Evolutionary conservation across 1,140 invertebrate genomes (phyloP).

Genomic region (Mizuhopecten yessoensis): DNA sequence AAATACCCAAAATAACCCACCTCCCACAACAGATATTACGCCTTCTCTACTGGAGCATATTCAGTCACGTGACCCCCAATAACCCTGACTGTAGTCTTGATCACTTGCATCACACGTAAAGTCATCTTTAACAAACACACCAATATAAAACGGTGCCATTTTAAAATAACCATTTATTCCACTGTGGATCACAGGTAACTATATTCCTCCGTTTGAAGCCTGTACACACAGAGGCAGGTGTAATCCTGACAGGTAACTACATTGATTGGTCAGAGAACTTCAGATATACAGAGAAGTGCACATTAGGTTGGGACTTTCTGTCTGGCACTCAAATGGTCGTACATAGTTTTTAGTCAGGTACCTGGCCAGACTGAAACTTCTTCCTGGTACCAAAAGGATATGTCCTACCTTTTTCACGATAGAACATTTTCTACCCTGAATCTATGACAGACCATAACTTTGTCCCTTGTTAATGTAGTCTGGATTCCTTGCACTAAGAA

Average conservation of each 20-base stretch:
- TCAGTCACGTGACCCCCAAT: background rate
- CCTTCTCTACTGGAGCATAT: background rate
- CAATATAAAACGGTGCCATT: background rate
- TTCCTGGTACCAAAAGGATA: background rate
- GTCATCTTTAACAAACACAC: background rate
- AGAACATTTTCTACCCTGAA: background rate
- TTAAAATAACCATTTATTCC: slow-evolving; percentile 7
- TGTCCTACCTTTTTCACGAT: background rate
- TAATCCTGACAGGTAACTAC: too few species aligned
- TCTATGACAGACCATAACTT: background rate
- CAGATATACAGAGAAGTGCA: background rate
- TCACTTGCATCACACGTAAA: background rate
- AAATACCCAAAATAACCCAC: background rate
- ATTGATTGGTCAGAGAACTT: background rate
- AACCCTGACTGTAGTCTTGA: background rate
- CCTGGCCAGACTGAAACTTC: too few species aligned
- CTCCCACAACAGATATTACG: background rate
- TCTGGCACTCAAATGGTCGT: background rate
- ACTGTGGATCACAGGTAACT: background rate
- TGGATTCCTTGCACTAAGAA: background rate
- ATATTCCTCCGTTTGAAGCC: background rate
- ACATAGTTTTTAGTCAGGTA: background rate
- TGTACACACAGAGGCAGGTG: too few species aligned
- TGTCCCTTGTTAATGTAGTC: background rate
- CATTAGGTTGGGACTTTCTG: background rate